Percentiles rank a stretch among this genome's conserved stretches.
phyloP scores from a whole-genome alignment of 2,113 vertebrate species.

The Turdus rufiventris region DNA sequence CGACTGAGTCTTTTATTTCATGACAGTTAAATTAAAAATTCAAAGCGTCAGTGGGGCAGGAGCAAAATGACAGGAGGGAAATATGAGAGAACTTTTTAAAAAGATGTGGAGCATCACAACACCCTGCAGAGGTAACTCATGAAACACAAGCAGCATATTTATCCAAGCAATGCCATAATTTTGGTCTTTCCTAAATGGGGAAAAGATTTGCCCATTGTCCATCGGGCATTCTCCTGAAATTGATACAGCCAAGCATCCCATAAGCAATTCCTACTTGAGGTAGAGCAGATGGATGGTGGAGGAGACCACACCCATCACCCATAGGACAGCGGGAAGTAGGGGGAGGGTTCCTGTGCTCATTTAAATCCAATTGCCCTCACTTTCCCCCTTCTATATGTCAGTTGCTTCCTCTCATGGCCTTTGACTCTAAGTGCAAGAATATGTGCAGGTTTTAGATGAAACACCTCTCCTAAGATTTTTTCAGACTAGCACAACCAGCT shows the following conservation, averaged over 20 bases:
- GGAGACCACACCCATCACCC: fast-evolving
- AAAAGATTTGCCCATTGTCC: not conserved
- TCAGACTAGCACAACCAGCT: not conserved
- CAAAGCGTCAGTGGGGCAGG: not conserved
- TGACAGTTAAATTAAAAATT: not conserved
- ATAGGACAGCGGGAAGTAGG: not conserved
- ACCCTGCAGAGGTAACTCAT: not conserved
- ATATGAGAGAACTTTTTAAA: not conserved
- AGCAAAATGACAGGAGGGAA: not conserved
- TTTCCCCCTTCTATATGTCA: not conserved
- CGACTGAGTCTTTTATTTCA: not conserved
- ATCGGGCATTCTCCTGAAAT: not conserved
- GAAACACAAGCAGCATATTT: not conserved
- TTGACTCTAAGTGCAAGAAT: not conserved
- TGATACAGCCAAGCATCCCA: not conserved
- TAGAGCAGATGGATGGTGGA: not conserved
- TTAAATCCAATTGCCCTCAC: not conserved
- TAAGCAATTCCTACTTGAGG: not conserved
- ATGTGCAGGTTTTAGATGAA: not conserved
- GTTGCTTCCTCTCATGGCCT: not conserved
- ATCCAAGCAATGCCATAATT: not conserved
- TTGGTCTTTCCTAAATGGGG: not conserved
- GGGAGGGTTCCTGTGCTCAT: not conserved
- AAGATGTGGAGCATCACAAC: fast-evolving
- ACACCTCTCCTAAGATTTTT: not conserved